phyloP scores from a whole-genome alignment of 2,888 invertebrate species.

The Lasioglossum lativentre region DNA sequence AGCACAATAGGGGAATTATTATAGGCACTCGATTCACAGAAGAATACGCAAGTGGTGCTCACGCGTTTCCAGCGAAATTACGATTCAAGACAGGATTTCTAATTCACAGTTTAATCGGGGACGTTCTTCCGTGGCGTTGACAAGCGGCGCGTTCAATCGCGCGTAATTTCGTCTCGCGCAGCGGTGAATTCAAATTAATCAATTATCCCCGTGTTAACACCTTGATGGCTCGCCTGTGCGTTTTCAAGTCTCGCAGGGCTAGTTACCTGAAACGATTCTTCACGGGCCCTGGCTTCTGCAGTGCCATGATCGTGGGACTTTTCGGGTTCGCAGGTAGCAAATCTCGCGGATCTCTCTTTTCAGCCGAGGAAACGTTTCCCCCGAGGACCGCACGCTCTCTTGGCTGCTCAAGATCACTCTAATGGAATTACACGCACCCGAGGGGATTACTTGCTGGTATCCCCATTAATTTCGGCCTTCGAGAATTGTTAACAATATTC shows the following conservation, averaged over 20 bases:
- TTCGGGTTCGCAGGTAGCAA: conserved; percentile 62
- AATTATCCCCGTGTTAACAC: conserved; percentile 78
- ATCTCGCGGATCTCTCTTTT: conserved; percentile 59
- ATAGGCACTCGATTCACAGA: neutral
- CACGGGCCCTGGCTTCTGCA: conserved; percentile 76
- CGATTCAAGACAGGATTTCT: neutral
- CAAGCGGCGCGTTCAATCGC: conserved; percentile 34
- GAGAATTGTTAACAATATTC: neutral
- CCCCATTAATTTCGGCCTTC: conserved; percentile 64
- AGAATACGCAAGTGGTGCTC: neutral
- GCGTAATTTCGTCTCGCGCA: conserved; percentile 17
- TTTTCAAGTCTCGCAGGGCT: conserved; percentile 27
- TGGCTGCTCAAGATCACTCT: conserved; percentile 80
- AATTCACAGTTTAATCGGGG: conserved; percentile 16
- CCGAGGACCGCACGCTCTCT: conserved; percentile 78
- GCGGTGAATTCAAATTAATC: conserved; percentile 58
- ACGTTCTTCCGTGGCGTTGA: conserved; percentile 10
- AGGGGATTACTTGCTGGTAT: conserved; percentile 73
- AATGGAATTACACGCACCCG: conserved; percentile 77
- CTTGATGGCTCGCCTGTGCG: conserved; percentile 60
- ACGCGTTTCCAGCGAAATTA: neutral
- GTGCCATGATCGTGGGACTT: conserved; percentile 73
- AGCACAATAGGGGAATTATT: neutral
- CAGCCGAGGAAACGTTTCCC: conserved; percentile 54
- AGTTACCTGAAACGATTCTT: conserved; percentile 69